A percentile compares a stretch with the other conserved stretches of the same genome.
These are phyloP conservation scores for Ricordea florida DNA, from an alignment of 92 coral and sea anemone genomes.

Conservation along the genomic window DNA sequence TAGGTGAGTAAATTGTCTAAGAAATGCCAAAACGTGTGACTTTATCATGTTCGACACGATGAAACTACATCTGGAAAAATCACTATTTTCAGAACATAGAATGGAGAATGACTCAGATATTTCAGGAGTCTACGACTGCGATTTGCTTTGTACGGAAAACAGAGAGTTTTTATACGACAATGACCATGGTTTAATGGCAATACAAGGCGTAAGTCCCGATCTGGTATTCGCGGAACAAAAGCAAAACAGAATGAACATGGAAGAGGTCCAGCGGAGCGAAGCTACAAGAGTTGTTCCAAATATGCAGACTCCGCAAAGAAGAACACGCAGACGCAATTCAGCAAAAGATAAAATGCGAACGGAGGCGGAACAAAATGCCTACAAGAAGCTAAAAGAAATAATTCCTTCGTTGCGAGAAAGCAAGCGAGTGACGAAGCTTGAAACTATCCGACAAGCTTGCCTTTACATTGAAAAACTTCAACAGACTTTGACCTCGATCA, in stretches of 20 bases:
- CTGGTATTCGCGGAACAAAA: neutral
- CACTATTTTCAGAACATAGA: neutral
- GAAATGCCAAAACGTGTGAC: no score
- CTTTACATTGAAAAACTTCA: slow-evolving; percentile 72
- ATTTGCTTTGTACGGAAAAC: slow-evolving; percentile 78
- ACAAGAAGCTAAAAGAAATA: slow-evolving; percentile 69
- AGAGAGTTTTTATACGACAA: slow-evolving; percentile 75
- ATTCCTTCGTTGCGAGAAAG: slow-evolving; percentile 60
- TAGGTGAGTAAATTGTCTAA: no score
- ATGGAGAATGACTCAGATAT: slow-evolving; percentile 46
- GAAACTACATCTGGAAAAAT: no score
- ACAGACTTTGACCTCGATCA: slow-evolving; percentile 33
- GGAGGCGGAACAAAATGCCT: slow-evolving; percentile 87
- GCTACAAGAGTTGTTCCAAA: slow-evolving; percentile 3
- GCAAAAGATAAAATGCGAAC: slow-evolving; percentile 66
- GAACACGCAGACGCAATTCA: slow-evolving; percentile 63
- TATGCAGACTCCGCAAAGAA: slow-evolving; percentile 22
- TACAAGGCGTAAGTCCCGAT: neutral
- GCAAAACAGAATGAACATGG: neutral
- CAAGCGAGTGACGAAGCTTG: slow-evolving; percentile 77
- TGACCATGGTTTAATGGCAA: slow-evolving; percentile 26
- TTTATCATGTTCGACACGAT: no score
- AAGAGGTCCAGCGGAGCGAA: neutral
- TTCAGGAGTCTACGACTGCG: slow-evolving; percentile 42
- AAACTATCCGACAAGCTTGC: slow-evolving; percentile 75